A percentile compares a stretch with the other conserved stretches of the same genome.
Evolutionary conservation across 2,113 vertebrate species (phyloP).

Genomic region (Corythoichthys intestinalis): DNA sequence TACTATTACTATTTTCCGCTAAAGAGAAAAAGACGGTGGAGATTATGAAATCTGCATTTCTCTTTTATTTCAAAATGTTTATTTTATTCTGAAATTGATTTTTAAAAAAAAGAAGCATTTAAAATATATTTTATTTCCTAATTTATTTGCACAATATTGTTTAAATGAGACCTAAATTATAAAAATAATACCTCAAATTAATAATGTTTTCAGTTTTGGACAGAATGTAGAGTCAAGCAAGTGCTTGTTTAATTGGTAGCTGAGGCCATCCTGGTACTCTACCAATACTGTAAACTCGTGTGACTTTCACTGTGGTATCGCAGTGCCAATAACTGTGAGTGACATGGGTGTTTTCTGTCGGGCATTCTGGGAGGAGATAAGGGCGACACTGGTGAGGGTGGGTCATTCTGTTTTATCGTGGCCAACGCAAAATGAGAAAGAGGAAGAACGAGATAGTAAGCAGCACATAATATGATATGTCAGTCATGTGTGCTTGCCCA

Average conservation of each 20-base stretch:
- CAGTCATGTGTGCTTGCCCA: neutral
- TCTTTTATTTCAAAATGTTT: no score
- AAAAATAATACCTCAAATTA: neutral
- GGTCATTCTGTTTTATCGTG: slow-evolving; percentile 54
- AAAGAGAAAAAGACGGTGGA: no score
- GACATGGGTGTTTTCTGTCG: slow-evolving; percentile 59
- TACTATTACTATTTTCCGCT: no score
- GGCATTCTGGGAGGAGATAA: slow-evolving; percentile 56
- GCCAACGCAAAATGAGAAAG: slow-evolving; percentile 38
- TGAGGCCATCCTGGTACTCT: neutral
- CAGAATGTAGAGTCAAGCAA: neutral
- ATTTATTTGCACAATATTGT: neutral
- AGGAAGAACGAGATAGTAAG: slow-evolving; percentile 32
- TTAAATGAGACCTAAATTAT: neutral
- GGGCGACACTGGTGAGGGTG: slow-evolving; percentile 44
- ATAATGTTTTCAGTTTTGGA: neutral
- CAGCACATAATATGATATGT: neutral
- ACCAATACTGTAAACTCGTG: neutral
- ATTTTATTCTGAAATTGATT: no score
- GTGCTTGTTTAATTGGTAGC: neutral
- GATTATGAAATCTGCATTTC: no score
- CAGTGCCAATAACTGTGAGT: slow-evolving; percentile 40
- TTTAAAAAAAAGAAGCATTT: no score
- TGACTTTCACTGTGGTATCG: neutral
- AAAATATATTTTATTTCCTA: neutral